Evolutionary conservation across 2,113 vertebrate species (phyloP).

Genomic region (Nesoenas mayeri): DNA sequence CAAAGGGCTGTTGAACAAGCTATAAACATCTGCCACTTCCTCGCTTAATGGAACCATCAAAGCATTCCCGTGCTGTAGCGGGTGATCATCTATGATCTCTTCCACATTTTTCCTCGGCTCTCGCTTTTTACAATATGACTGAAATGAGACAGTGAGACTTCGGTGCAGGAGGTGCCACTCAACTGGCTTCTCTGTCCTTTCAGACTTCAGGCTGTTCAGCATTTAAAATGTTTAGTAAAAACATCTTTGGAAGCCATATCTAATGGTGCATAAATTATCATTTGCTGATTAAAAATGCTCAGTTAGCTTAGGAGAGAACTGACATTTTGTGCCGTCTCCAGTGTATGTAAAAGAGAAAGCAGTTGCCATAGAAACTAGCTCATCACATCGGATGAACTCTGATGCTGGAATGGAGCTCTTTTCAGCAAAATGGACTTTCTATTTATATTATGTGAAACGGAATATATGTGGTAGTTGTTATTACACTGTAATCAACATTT

Average conservation of each 20-base stretch:
- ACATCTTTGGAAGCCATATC: neutral
- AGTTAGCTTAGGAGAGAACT: slow-evolving; percentile 2
- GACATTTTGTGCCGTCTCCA: slow-evolving; percentile 42
- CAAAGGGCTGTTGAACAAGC: neutral
- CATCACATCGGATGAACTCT: slow-evolving; percentile 47
- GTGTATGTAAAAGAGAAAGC: slow-evolving; percentile 52
- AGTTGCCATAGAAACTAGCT: slow-evolving; percentile 79
- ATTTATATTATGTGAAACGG: neutral
- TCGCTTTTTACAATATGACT: neutral
- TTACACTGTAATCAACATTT: neutral
- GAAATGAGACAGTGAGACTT: neutral
- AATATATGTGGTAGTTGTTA: neutral
- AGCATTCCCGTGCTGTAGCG: neutral
- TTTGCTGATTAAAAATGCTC: slow-evolving; percentile 43
- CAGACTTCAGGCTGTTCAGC: neutral
- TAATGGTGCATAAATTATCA: neutral
- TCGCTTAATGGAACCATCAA: neutral
- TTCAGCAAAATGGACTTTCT: slow-evolving; percentile 56
- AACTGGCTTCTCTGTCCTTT: neutral
- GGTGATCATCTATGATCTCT: neutral
- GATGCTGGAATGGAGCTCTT: slow-evolving; percentile 66
- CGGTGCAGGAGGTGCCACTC: neutral
- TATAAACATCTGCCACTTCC: neutral
- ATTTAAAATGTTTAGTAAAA: neutral
- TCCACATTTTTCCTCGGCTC: neutral